Evolutionary conservation across 2,113 vertebrate genomes (phyloP), one percentile per base, ranked within the genome.

Genomic region (Syrmaticus mikado): DNA sequence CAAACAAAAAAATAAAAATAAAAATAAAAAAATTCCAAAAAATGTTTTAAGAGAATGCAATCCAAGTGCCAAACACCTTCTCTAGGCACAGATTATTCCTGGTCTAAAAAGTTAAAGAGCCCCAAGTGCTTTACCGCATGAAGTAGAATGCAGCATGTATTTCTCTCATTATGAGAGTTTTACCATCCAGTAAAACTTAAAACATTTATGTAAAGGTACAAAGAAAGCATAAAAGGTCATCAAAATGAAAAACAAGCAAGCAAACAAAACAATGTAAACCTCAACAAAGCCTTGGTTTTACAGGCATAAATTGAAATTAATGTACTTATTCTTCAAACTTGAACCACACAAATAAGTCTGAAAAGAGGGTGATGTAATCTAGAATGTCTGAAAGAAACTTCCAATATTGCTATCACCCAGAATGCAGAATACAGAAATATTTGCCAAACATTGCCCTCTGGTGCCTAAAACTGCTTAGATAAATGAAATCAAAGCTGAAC

Each of bases 371-470:
- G 52, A 57, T 16, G 4, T 8, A 10, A 68, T 45, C 65, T 4
- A 46, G 65, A 48, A 45, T 2, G 40, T 17, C 73, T 86, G 40
- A 81, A 60, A 89, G 75, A 36, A 2, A 11, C 38, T 48, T 87
- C 27, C 55, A 40, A 19, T 41, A 72, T 14, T 2, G 0, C 18
- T n/a, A 1, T 22, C 46, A 82, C 55, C 89, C 50, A 22, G 73
- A 67, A 2, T 1, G 13, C 13, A 82, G 3, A 38, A 65, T 11
- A 48, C 68, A 52, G 52, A 55, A 95, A 32, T 74, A 81, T 81
- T 66, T 96, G 79, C 90, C 89, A 89, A 90, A 97, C 86, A 96
- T 7, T 91, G 95, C 96, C 96, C 96, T 93, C 95, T 96, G 85
- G 64, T 89, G 96, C 64, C 40, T 53, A 6, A n/a, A 77, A 32